Evolutionary conservation across 2,797 vertebrate genomes (phyloP).

Genomic region (Lagorchestes hirsutus): DNA sequence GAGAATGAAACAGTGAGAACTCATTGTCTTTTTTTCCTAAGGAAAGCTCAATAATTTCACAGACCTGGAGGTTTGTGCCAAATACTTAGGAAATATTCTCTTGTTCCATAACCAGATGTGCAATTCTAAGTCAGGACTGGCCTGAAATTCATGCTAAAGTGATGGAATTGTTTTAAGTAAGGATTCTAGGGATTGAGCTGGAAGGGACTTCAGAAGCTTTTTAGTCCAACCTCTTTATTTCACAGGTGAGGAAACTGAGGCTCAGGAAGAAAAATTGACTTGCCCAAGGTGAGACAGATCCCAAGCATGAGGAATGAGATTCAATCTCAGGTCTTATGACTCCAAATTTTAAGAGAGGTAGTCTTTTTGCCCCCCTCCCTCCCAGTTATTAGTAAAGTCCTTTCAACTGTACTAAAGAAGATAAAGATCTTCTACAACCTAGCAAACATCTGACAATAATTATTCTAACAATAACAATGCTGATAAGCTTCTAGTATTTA

Average conservation of each 20-base stretch:
- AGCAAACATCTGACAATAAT: neutral
- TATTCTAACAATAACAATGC: neutral
- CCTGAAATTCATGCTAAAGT: neutral
- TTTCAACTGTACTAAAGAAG: too few species aligned
- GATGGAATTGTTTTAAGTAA: neutral
- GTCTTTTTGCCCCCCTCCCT: neutral
- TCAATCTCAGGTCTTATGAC: neutral
- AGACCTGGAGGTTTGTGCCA: neutral
- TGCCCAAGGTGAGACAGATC: neutral
- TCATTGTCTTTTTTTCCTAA: neutral
- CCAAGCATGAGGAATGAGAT: neutral
- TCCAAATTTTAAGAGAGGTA: neutral
- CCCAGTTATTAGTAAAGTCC: neutral
- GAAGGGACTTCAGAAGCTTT: neutral
- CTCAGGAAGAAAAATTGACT: neutral
- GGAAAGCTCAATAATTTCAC: constrained; percentile 11
- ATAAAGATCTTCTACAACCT: neutral
- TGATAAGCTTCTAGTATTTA: neutral
- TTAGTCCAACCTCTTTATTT: neutral
- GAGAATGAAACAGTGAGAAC: neutral
- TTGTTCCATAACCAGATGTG: neutral
- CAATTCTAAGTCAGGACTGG: neutral
- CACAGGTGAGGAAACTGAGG: neutral
- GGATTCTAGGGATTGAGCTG: neutral
- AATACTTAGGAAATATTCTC: neutral